Conservation (phyloP, 2,113 vertebrate species). For the Castor canadensis region DNA sequence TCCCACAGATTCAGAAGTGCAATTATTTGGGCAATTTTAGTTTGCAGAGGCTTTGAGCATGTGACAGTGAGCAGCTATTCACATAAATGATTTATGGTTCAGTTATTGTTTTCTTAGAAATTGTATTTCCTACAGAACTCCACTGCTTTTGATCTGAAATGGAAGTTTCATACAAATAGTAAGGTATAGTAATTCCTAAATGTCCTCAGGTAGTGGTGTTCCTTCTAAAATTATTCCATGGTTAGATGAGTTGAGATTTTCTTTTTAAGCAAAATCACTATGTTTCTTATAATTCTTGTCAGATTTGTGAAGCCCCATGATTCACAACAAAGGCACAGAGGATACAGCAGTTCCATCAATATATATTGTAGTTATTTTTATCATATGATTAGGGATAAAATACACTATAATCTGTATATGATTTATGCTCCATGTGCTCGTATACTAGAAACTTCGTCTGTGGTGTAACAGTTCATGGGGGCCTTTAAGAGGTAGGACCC, state of each 20-base stretch:
- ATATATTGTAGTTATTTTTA: background rate
- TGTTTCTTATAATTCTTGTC: background rate
- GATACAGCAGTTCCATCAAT: background rate
- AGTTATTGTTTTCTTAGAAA: slow-evolving; percentile 50
- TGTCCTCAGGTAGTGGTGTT: background rate
- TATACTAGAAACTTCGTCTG: background rate
- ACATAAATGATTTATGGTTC: slow-evolving; percentile 48
- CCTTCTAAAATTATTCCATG: background rate
- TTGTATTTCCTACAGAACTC: background rate
- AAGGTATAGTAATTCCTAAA: background rate
- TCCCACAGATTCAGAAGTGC: slow-evolving; percentile 6
- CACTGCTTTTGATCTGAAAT: background rate
- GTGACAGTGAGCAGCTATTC: slow-evolving; percentile 48
- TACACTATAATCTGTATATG: background rate
- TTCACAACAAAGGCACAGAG: background rate
- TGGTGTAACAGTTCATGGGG: background rate
- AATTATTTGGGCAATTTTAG: slow-evolving; percentile 52
- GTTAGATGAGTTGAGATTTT: background rate
- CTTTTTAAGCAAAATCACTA: background rate
- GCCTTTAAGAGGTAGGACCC: too few species aligned
- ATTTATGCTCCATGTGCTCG: background rate
- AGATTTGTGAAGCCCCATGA: background rate
- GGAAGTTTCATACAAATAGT: background rate
- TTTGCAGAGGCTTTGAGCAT: slow-evolving; percentile 16
- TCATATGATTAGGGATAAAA: background rate